Conservation (phyloP, 2,797 vertebrate species). For the Anguilla marmorata region DNA sequence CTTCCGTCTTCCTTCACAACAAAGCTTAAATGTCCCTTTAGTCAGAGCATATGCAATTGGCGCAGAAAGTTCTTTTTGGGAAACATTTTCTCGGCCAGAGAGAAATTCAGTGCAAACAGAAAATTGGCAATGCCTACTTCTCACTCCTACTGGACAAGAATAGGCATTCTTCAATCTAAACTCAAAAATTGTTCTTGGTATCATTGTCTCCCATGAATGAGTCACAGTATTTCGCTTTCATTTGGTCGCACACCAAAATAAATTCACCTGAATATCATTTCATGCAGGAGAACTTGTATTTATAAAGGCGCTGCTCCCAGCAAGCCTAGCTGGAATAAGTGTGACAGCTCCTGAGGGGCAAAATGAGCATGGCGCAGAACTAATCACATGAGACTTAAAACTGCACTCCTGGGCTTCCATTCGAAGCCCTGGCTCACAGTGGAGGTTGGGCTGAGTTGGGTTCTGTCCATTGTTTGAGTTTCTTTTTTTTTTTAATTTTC, state of each 20-base stretch:
- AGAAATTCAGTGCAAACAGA: background rate
- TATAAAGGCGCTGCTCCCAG: background rate
- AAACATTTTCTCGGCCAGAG: background rate
- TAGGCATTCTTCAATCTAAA: background rate
- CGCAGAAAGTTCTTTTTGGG: background rate
- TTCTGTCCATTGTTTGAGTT: background rate
- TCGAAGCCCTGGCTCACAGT: background rate
- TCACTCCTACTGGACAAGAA: background rate
- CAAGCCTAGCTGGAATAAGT: background rate
- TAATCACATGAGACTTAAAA: background rate
- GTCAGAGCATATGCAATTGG: background rate
- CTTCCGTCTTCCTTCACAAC: background rate
- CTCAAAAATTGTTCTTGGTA: background rate
- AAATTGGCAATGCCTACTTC: background rate
- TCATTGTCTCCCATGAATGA: background rate
- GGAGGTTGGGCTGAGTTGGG: background rate
- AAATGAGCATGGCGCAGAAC: background rate
- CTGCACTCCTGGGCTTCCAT: background rate
- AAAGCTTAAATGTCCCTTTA: background rate
- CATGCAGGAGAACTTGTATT: background rate
- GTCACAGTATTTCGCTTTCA: background rate
- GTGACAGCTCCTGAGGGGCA: background rate
- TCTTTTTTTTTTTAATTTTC: background rate
- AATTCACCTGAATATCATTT: background rate
- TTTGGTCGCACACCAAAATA: background rate